Evolutionary conservation across 2,113 vertebrate species (phyloP), one percentile per base, ranked within the genome.

Genomic region (Hassar affinis): DNA sequence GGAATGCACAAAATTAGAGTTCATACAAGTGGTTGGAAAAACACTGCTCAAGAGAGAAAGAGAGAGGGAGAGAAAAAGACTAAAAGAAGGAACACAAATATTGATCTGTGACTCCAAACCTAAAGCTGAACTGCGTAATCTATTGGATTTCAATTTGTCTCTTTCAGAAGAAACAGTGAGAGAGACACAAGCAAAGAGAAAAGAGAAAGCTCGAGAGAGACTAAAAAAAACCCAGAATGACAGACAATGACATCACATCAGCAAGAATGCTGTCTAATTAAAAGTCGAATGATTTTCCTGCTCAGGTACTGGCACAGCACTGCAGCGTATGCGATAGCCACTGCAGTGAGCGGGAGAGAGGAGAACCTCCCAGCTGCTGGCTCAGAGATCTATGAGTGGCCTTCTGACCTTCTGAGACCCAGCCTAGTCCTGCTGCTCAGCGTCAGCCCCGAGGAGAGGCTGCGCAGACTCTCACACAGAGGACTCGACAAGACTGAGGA

Each of bases 241-340:
- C 11, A 33, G 27, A 76, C n/a, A 76, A 33, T 54, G n/a, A 76
- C 17, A 33, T 20, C 15, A 33, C 14, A 33, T 22, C 3, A 76
- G 18, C 3, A 54, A 76, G 33, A 30, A 27, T 30, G 27, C 22
- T n/a, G 8, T 51, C 27, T 75, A 52, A 75, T 33, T 52, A 30
- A 75, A 22, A 54, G 20, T 56, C 3, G 51, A 54, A 35, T 85
- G 62, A 82, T 78, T 75, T 81, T 79, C 47, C 77, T 74, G 85
- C 68, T 78, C 87, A 98, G 97, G 90, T 98, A 95, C 84, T 98
- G 97, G 97, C 97, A 98, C 87, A 99, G 97, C 91, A 98, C 98
- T 0, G 96, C 96, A 52, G 94, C 97, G 2, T 98, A 99, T 0
- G 94, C 95, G 87, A 96, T 99, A 2, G 97, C 96, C 84, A 96